Evolutionary conservation across 35 echinoderm and acorn worm species (phyloP).

Genomic region (Heliocidaris tuberculata): DNA sequence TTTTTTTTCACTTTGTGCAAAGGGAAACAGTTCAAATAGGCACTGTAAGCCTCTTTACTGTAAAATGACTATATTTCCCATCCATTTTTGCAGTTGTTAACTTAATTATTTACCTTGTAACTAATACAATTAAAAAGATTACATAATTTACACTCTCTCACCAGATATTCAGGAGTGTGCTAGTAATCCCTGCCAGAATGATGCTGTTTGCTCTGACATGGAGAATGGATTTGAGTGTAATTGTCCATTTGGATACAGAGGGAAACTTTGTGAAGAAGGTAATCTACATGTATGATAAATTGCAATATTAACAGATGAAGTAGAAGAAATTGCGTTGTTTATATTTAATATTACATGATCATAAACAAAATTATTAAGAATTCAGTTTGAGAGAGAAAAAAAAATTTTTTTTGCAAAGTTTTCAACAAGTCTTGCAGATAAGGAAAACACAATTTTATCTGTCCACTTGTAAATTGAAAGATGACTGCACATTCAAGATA

Average conservation of each 20-base stretch:
- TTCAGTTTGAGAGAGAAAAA: too few species aligned
- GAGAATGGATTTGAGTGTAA: conserved; percentile 26
- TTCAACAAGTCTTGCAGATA: too few species aligned
- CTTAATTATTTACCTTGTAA: background rate
- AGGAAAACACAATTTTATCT: too few species aligned
- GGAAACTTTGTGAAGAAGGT: conserved; percentile 32
- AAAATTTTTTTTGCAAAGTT: too few species aligned
- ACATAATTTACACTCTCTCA: background rate
- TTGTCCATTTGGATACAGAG: conserved; percentile 28
- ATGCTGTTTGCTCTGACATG: conserved; percentile 24
- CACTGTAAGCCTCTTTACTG: background rate
- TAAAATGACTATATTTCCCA: background rate
- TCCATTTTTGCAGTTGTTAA: background rate
- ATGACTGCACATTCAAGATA: background rate
- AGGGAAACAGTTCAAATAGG: background rate
- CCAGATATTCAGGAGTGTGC: conserved; percentile 52
- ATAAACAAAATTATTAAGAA: too few species aligned
- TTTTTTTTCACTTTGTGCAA: background rate
- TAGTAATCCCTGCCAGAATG: conserved; percentile 55
- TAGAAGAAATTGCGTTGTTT: too few species aligned
- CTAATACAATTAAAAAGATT: too few species aligned
- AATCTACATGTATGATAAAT: background rate
- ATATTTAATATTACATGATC: too few species aligned
- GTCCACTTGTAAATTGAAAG: background rate
- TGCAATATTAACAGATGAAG: background rate